phyloP scores from a whole-genome alignment of 2,113 vertebrate genomes.

The Panthera uncia region DNA sequence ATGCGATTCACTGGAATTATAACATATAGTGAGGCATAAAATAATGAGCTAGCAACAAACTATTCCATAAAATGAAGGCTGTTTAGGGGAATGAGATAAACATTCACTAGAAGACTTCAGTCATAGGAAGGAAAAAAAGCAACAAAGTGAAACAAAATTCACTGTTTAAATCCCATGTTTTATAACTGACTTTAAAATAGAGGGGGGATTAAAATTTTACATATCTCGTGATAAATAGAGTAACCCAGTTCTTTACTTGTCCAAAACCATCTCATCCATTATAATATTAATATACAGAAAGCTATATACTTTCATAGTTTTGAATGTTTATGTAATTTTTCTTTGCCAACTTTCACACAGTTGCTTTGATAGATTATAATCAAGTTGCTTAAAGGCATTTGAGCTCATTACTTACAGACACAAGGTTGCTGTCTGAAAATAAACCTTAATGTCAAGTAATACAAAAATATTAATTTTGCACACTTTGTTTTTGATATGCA shows the following conservation, averaged over 20 bases:
- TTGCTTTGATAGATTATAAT: constrained; percentile 52
- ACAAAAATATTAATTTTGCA: not conserved
- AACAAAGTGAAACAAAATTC: not conserved
- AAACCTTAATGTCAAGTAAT: constrained; percentile 43
- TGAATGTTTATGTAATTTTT: constrained; percentile 26
- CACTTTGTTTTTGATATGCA: not conserved
- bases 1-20: not conserved
- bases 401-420: constrained; percentile 38
- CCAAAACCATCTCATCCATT: not conserved
- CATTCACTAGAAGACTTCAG: not conserved
- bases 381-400: constrained; percentile 28
- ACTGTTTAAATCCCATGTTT: not conserved
- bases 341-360: not conserved
- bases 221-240: not conserved
- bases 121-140: not conserved
- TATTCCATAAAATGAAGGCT: not conserved
- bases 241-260: constrained; percentile 40
- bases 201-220: constrained; percentile 32
- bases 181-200: not conserved
- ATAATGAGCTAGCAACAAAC: not conserved
- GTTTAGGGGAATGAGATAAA: not conserved
- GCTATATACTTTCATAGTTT: constrained; percentile 3
- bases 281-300: not conserved
- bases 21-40: not conserved
- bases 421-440: constrained; percentile 1